Evolutionary conservation across 2,797 vertebrate genomes (phyloP), one percentile per base, ranked within the genome.

Genomic region (Caiman crocodilus): DNA sequence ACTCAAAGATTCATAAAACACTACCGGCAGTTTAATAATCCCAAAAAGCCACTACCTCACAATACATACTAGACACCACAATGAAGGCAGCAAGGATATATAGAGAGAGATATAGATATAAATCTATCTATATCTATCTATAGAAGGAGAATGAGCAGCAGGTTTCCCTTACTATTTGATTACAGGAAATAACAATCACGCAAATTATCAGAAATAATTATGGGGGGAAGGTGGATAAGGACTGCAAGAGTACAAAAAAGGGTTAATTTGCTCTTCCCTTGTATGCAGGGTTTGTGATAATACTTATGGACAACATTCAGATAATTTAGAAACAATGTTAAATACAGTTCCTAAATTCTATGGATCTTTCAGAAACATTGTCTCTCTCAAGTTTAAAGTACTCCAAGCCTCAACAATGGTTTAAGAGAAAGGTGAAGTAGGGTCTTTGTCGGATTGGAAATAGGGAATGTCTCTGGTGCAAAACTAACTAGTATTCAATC

Each of bases 271-370:
- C 14, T 56, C 64, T 65, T 55, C 26, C 56, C 14, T 63, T 81
- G 71, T 81, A 30, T 0, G 0, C 1, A 58, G 6, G 18, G 14
- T 64, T 4, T 32, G 7, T 73, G 23, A 25, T 23, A 61, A 61
- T 61, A 21, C 60, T 61, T 26, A 61, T 13, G 23, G 60, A 61
- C 60, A 23, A 25, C 23, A 50, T n/a, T 77, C 89, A 78, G 26
- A 77, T 86, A 91, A 82, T 7, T 50, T 23, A 84, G 14, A 74
- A 89, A 78, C 4, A 64, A 79, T 0, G 35, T 73, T 73, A 63
- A 8, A 25, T 32, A 59, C 15, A 30, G 15, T 67, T 65, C 57
- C 55, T 57, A 28, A 12, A 64, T 65, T 10, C 30, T 57, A 75
- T 42, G 3, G 5, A 32, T 79, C n/a, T 23, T 82, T 7, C 63